phyloP scores from a whole-genome alignment of 2,797 vertebrate genomes.

The Epinephelus malabaricus region DNA sequence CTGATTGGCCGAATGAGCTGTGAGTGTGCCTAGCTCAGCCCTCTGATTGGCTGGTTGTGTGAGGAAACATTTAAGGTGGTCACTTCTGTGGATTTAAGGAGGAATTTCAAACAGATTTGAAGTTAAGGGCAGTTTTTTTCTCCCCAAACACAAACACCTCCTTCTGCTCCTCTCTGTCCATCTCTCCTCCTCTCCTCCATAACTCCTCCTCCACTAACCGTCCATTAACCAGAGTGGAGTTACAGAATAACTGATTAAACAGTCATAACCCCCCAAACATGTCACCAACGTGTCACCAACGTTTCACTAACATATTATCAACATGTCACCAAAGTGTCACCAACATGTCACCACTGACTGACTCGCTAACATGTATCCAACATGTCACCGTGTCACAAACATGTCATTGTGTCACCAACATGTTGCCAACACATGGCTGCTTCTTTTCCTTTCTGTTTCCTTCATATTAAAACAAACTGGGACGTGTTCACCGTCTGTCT shows the following conservation, averaged over 20 bases:
- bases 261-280: too few relatives aligned
- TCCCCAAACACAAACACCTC: neutral
- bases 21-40: neutral
- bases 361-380: too few relatives aligned
- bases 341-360: too few relatives aligned
- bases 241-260: neutral
- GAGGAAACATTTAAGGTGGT: neutral
- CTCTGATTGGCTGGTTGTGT: slow-evolving; percentile 25
- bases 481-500: neutral
- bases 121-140: neutral
- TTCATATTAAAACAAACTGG: too few relatives aligned
- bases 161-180: neutral
- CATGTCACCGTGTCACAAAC: too few relatives aligned
- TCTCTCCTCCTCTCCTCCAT: slow-evolving; percentile 10
- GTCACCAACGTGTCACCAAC: too few relatives aligned
- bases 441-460: too few relatives aligned
- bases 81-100: neutral
- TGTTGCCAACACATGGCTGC: too few relatives aligned
- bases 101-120: neutral
- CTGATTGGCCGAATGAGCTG: slow-evolving; percentile 40
- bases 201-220: slow-evolving; percentile 16
- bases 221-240: slow-evolving; percentile 27
- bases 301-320: too few relatives aligned
- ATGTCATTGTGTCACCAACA: too few relatives aligned
- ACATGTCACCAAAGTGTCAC: too few relatives aligned